Evolutionary conservation across 2,113 vertebrate species (phyloP), one percentile per base, ranked within the genome.

Genomic region (Ammodytes dubius): DNA sequence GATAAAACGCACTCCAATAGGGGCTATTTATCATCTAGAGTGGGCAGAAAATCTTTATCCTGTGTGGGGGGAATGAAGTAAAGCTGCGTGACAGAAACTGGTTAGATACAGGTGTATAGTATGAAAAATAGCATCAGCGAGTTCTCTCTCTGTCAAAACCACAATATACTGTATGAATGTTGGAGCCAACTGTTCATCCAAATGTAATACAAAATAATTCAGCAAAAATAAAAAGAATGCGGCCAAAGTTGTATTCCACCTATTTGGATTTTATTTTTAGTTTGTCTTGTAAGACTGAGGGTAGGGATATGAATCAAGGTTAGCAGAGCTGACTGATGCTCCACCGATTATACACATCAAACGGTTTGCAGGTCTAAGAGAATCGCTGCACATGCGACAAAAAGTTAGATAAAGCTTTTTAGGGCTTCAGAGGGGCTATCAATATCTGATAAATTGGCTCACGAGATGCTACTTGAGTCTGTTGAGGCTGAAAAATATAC

Each of bases 1-100:
- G 54, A 70, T 58, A 60, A 70, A 85, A 82, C 63, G 66, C 5
- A 52, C 4, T 59, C 12, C 4, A 60, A 58, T 45, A 27, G 27
- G 47, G 49, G 12, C 6, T 43, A 72, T 11, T 14, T 52, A 35
- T 59, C n/a, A 37, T 35, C 63, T 37, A 64, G 35, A 14, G 56
- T 40, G 42, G 39, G 39, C 15, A 63, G 35, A 42, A 10, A 71
- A 43, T 47, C 6, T 49, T 43, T 6, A 37, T 40, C 43, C 50
- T 71, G 14, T 19, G 27, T 27, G 27, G 49, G 5, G 9, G 14
- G 46, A 49, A 43, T 37, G 27, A 19, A n/a, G 7, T 3, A 2
- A 13, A 7, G 6, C 64, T 77, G 39, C 46, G 11, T 46, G 59
- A 42, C 12, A 77, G 14, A 12, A 64, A 40, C 27, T 6, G 35